Evolutionary conservation across 2,113 vertebrate genomes (phyloP).

Genomic region (Phylloscopus trochilus): DNA sequence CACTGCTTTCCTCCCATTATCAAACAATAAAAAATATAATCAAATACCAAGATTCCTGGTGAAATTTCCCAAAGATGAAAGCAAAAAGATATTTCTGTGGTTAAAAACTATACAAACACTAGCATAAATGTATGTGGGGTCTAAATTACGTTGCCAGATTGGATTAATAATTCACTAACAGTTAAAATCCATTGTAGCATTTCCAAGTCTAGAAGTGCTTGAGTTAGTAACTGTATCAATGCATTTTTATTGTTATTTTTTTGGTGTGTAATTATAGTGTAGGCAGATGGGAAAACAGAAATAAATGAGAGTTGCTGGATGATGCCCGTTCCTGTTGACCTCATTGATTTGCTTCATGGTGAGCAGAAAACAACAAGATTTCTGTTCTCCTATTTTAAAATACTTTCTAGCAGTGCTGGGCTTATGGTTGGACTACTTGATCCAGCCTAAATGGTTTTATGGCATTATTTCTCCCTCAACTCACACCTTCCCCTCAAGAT

Average conservation of each 20-base stretch:
- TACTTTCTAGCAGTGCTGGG: neutral
- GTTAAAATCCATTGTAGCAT: neutral
- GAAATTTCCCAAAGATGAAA: neutral
- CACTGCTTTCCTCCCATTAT: neutral
- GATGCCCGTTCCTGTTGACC: neutral
- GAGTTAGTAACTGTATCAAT: neutral
- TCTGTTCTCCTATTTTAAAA: neutral
- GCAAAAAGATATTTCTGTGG: neutral
- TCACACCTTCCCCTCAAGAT: neutral
- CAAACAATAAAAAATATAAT: neutral
- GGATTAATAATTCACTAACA: neutral
- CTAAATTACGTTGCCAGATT: neutral
- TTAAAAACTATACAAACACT: neutral
- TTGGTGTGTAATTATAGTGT: neutral
- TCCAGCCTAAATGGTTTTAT: neutral
- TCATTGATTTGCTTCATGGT: neutral
- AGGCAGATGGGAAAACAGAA: neutral
- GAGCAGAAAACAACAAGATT: neutral
- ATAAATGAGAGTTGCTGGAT: neutral
- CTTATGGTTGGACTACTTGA: neutral
- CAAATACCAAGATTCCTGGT: neutral
- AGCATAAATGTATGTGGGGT: neutral
- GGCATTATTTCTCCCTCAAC: neutral
- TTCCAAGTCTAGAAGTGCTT: neutral
- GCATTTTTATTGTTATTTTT: neutral